Evolutionary conservation across 2,797 vertebrate species (phyloP).

Genomic region (Aulostomus chinensis): DNA sequence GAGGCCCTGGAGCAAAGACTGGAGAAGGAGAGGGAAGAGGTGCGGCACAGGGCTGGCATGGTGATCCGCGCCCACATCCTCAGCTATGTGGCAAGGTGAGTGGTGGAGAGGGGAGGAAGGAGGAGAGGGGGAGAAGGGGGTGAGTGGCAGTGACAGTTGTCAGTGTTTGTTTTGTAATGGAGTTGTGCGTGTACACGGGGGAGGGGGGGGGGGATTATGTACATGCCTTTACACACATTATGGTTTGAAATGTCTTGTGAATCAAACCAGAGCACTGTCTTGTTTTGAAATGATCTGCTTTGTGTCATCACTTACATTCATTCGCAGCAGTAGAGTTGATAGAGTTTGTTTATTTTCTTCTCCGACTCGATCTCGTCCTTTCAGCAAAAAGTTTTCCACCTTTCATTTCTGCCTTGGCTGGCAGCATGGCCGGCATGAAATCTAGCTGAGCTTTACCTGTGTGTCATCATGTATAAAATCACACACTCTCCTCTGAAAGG

Average conservation of each 20-base stretch:
- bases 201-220: conserved; percentile 11
- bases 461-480: conserved; percentile 33
- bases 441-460: conserved; percentile 42
- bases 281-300: too few relatives aligned
- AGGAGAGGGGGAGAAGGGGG: conserved; percentile 1
- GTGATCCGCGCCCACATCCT: conserved; percentile 93
- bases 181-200: conserved; percentile 21
- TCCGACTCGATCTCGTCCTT: conserved; percentile 13
- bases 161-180: conserved; percentile 64
- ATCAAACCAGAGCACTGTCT: too few relatives aligned
- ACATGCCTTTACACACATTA: conserved; percentile 30
- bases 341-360: neutral
- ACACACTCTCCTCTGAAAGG: conserved; percentile 44
- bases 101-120: conserved; percentile 19
- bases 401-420: conserved; percentile 13
- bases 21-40: conserved; percentile 84
- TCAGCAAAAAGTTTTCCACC: conserved; percentile 16
- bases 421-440: conserved; percentile 36
- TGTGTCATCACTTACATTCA: too few relatives aligned
- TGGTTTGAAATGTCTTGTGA: too few relatives aligned
- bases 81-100: conserved; percentile 95
- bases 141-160: conserved; percentile 71
- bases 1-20: conserved; percentile 85
- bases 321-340: too few relatives aligned
- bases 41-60: conserved; percentile 83